phyloP scores from a whole-genome alignment of 1,140 invertebrate genomes.

The Cylas formicarius region DNA sequence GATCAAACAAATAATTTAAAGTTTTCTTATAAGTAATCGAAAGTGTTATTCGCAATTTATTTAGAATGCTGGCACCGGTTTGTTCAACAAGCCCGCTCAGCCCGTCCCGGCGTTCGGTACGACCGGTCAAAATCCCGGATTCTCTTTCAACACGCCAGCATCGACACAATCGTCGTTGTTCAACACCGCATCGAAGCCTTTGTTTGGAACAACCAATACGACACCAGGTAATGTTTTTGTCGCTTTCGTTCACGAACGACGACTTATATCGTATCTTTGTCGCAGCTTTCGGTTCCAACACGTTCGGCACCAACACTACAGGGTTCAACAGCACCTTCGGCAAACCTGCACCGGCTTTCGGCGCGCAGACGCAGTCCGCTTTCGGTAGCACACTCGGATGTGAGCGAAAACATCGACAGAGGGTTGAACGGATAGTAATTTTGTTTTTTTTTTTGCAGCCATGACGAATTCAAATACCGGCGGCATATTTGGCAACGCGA shows the following conservation, averaged over 20 bases:
- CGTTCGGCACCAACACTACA: conserved; percentile 40
- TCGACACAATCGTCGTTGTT: conserved; percentile 34
- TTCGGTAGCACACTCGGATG: too few species aligned
- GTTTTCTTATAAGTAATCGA: not conserved
- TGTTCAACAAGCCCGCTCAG: conserved; percentile 33
- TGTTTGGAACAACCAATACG: conserved; percentile 51
- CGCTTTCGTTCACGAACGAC: too few species aligned
- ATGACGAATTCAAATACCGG: conserved; percentile 1
- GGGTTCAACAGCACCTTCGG: conserved; percentile 41
- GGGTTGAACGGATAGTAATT: too few species aligned
- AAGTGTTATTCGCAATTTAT: not conserved
- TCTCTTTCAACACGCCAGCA: conserved; percentile 26
- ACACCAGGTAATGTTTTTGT: conserved; percentile 33
- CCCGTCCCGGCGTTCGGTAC: conserved; percentile 27
- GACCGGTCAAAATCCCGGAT: conserved; percentile 17
- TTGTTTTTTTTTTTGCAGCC: too few species aligned
- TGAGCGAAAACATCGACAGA: too few species aligned
- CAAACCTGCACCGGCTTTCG: conserved; percentile 36
- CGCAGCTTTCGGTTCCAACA: conserved; percentile 18
- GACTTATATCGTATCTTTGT: not conserved
- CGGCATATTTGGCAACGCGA: conserved; percentile 21
- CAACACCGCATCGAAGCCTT: conserved; percentile 35
- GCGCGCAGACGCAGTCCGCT: conserved; percentile 18
- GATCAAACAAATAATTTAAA: not conserved
- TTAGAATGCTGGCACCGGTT: conserved; percentile 22